phyloP scores from a whole-genome alignment of 1,140 invertebrate species.

The Drosophila pandora region DNA sequence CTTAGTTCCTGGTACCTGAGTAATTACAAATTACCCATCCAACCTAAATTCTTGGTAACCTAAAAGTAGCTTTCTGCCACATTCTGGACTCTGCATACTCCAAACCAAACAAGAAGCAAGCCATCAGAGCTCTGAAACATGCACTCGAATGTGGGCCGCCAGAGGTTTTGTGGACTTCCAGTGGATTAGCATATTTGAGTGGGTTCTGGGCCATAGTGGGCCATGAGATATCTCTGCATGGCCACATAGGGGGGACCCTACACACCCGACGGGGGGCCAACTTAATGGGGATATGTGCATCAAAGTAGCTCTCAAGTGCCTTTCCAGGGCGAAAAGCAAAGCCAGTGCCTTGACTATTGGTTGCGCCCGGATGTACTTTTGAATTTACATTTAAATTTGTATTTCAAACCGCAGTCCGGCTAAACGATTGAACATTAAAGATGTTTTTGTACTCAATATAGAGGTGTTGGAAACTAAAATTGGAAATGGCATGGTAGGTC shows the following conservation, averaged over 20 bases:
- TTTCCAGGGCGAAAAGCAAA: neutral
- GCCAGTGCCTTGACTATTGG: conserved; percentile 3
- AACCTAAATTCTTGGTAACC: neutral
- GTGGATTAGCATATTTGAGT: conserved; percentile 69
- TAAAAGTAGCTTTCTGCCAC: neutral
- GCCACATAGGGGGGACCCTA: conserved; percentile 17
- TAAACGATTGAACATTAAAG: conserved; percentile 31
- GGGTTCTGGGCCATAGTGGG: conserved; percentile 23
- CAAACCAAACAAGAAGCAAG: conserved; percentile 5
- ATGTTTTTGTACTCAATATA: conserved; percentile 17
- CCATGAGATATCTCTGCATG: conserved; percentile 32
- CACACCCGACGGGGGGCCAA: conserved; percentile 34
- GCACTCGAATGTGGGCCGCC: conserved; percentile 38
- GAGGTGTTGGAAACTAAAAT: conserved; percentile 4
- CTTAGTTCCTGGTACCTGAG: neutral
- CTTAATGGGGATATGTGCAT: conserved; percentile 37
- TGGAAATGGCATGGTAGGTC: neutral
- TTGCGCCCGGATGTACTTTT: neutral
- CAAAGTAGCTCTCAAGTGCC: conserved; percentile 41
- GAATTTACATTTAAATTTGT: conserved; percentile 36
- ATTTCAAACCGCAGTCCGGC: conserved; percentile 15
- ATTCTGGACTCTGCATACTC: neutral
- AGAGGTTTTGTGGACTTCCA: conserved; percentile 39
- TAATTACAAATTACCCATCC: neutral
- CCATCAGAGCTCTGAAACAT: conserved; percentile 12